These are phyloP conservation scores for Muscicapa striata DNA, from an alignment of 2,797 vertebrate genomes.

Conservation along the genomic window DNA sequence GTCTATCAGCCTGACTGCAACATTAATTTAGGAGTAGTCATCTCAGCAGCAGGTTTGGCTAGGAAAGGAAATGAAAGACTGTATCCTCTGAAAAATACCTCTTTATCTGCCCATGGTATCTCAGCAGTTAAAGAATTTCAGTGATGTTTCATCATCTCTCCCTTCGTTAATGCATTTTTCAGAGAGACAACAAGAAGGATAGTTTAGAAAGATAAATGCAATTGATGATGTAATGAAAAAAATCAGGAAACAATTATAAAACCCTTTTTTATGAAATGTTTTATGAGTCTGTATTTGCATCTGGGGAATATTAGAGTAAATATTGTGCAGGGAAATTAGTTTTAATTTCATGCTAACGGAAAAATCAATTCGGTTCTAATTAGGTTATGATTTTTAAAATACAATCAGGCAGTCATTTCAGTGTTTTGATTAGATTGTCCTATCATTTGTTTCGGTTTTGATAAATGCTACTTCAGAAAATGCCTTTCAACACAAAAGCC, in stretches of 20 bases:
- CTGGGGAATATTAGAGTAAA: constrained; percentile 75
- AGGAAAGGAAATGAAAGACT: constrained; percentile 51
- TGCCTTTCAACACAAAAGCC: constrained; percentile 50
- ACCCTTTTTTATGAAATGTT: constrained; percentile 69
- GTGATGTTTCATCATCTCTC: constrained; percentile 23
- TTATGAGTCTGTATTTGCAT: constrained; percentile 72
- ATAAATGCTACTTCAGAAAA: constrained; percentile 70
- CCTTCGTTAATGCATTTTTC: background rate
- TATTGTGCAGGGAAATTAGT: constrained; percentile 75
- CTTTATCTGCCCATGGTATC: background rate
- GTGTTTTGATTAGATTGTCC: constrained; percentile 73
- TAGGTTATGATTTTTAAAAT: constrained; percentile 75
- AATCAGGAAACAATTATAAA: constrained; percentile 73
- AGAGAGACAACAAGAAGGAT: constrained; percentile 14
- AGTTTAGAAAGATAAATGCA: constrained; percentile 54
- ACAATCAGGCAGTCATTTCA: constrained; percentile 73
- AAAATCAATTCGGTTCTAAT: constrained; percentile 75
- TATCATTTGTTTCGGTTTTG: constrained; percentile 68
- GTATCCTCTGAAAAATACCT: constrained; percentile 7
- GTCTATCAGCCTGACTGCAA: constrained; percentile 41
- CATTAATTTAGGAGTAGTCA: constrained; percentile 63
- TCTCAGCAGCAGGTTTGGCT: constrained; percentile 8
- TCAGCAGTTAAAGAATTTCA: constrained; percentile 51
- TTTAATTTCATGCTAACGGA: constrained; percentile 76
- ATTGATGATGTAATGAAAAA: constrained; percentile 69